These are phyloP conservation scores for Lutjanus erythropterus DNA, from an alignment of 2,113 vertebrate genomes.

Conservation along the genomic window DNA sequence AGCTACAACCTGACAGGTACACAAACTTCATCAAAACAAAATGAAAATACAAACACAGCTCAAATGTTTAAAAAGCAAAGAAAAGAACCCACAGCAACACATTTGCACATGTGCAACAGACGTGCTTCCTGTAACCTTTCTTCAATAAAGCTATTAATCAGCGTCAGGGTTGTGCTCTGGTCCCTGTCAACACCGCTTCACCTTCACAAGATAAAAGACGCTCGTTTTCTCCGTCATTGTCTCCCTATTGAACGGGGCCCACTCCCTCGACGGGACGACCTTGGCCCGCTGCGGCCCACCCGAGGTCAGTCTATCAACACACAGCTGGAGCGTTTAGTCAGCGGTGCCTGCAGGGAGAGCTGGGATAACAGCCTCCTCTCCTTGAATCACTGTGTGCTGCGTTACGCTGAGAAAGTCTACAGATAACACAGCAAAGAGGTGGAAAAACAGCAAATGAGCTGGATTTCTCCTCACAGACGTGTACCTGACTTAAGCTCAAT, in stretches of 20 bases:
- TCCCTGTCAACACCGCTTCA: constrained; percentile 36
- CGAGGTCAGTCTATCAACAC: constrained; percentile 60
- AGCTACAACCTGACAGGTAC: background rate
- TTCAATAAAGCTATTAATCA: constrained; percentile 41
- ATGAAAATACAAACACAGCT: background rate
- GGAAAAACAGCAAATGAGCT: constrained; percentile 59
- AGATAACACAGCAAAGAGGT: constrained; percentile 20
- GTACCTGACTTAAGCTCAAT: constrained; percentile 70
- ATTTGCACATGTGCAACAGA: background rate
- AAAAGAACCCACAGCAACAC: no score
- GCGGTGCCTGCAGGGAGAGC: constrained; percentile 22
- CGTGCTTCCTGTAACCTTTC: constrained; percentile 25
- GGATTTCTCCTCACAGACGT: constrained; percentile 37
- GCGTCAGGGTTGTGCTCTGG: constrained; percentile 22
- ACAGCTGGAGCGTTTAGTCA: constrained; percentile 53
- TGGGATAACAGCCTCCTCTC: constrained; percentile 30
- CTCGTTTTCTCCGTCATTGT: constrained; percentile 42
- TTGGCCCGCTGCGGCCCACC: constrained; percentile 53
- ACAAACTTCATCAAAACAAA: background rate
- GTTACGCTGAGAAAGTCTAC: constrained; percentile 26
- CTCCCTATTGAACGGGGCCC: constrained; percentile 18
- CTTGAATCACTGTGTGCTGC: background rate
- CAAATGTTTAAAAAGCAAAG: background rate
- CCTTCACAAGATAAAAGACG: constrained; percentile 61
- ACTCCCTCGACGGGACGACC: constrained; percentile 46